phyloP scores from a whole-genome alignment of 2,888 invertebrate species.

The Drosophila meridionalis region DNA sequence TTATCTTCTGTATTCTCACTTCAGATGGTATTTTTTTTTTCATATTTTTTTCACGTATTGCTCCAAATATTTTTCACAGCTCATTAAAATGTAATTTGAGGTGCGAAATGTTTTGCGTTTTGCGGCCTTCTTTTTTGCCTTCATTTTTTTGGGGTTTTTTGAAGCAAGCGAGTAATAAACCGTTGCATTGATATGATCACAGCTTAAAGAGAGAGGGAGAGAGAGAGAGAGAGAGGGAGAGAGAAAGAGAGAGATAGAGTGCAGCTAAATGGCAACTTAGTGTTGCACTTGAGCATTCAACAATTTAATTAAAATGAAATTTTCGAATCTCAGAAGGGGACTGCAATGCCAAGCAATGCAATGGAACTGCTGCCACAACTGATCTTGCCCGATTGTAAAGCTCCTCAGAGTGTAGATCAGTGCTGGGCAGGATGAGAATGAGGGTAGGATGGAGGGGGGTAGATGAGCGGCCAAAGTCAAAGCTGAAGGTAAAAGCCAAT shows the following conservation, averaged over 20 bases:
- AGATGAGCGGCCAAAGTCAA: constrained; percentile 55
- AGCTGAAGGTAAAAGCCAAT: constrained; percentile 49
- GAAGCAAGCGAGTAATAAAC: constrained; percentile 60
- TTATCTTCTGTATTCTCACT: constrained; percentile 37
- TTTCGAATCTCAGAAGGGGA: constrained; percentile 69
- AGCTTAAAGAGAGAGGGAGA: not conserved
- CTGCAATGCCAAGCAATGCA: constrained; percentile 15
- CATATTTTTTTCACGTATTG: constrained; percentile 37
- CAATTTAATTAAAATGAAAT: constrained; percentile 82
- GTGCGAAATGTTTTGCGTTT: constrained; percentile 66
- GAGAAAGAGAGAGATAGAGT: not conserved
- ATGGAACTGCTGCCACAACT: constrained; percentile 38
- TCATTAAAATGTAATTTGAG: constrained; percentile 81
- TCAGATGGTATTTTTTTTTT: constrained; percentile 6
- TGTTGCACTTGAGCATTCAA: constrained; percentile 72
- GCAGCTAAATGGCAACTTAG: constrained; percentile 64
- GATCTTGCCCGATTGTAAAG: constrained; percentile 37
- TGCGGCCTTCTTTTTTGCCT: constrained; percentile 21
- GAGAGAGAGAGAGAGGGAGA: not conserved
- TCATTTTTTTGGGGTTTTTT: not conserved
- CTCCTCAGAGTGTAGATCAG: not conserved
- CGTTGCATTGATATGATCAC: constrained; percentile 72
- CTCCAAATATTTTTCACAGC: constrained; percentile 79
- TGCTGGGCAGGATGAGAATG: not conserved
- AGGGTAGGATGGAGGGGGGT: not conserved